Evolutionary conservation across 2,113 vertebrate genomes (phyloP).

Genomic region (Regulus satrapa): DNA sequence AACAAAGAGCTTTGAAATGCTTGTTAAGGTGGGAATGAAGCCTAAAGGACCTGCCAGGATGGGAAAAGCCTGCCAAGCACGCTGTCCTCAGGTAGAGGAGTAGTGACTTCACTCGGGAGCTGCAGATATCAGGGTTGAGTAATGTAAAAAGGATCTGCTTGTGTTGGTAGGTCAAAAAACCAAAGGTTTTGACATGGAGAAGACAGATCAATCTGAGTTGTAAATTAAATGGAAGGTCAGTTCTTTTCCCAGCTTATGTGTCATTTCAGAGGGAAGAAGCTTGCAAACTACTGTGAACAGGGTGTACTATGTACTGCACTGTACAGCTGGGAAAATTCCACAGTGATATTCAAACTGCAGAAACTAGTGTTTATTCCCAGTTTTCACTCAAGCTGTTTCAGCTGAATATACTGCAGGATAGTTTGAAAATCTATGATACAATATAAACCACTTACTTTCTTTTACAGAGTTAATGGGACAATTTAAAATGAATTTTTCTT

Average conservation of each 20-base stretch:
- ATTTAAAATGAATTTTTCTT: constrained; percentile 27
- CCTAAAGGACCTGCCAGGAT: neutral
- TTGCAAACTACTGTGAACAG: neutral
- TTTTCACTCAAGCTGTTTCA: neutral
- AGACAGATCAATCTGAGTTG: neutral
- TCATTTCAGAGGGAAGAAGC: neutral
- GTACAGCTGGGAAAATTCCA: neutral
- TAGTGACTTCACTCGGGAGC: neutral
- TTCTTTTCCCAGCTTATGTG: neutral
- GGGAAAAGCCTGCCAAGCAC: neutral
- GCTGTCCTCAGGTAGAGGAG: neutral
- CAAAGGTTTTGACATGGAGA: neutral
- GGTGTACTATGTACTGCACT: neutral
- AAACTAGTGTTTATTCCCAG: constrained; percentile 14
- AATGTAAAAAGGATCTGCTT: neutral
- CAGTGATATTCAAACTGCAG: neutral
- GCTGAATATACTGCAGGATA: neutral
- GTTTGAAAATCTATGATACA: neutral
- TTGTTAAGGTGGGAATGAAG: neutral
- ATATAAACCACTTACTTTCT: neutral
- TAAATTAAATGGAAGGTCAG: neutral
- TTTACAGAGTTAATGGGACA: neutral
- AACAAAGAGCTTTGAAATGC: neutral
- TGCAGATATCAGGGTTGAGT: neutral
- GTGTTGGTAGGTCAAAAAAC: neutral